Evolutionary conservation across 2,113 vertebrate species (phyloP), one percentile per base, ranked within the genome.

Genomic region (Garra rufa): DNA sequence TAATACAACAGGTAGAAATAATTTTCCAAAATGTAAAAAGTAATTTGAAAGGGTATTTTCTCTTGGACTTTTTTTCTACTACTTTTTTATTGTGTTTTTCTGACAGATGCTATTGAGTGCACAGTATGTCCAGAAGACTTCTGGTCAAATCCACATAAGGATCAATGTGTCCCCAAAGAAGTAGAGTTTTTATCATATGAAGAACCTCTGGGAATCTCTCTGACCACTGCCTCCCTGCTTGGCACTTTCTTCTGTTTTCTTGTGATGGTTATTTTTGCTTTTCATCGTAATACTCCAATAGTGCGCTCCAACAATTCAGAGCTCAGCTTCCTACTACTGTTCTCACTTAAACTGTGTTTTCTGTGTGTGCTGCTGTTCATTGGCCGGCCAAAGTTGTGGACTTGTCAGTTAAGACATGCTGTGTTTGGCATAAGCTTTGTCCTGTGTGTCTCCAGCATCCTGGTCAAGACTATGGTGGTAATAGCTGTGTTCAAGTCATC

Each of bases 1-100:
- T 30, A 65, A 65, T 65, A 15, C 14, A 9, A 87, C 85, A 44
- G 82, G 85, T 87, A 28, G 6, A 19, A 74, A 17, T 63, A 11
- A 28, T 28, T 28, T 63, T 63, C 24, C 43, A 46, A 15, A 26
- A 24, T 43, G 2, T 8, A 13, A 3, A 46, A n/a, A 43, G n/a
- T 46, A 46, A 28, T 44, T 73, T 74, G n/a, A 44, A 44, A 73
- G 2, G 9, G 1, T 46, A 24, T 71, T 43, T 43, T 71, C 67
- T 71, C 4, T 71, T 43, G 1, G 46, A 73, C 21, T 15, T 74
- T 15, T 48, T 15, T 74, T 19, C 13, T 26, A 28, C 9, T 24
- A 9, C 21, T 11, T 28, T 34, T 8, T 28, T 63, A 24, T 59
- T 24, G 21, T 59, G 9, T 57, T 17, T 21, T 61, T 71, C n/a